A percentile compares a stretch with the other conserved stretches of the same genome.
Evolutionary conservation across 2,888 invertebrate genomes (phyloP).

Genomic region (Harmothoe impar): DNA sequence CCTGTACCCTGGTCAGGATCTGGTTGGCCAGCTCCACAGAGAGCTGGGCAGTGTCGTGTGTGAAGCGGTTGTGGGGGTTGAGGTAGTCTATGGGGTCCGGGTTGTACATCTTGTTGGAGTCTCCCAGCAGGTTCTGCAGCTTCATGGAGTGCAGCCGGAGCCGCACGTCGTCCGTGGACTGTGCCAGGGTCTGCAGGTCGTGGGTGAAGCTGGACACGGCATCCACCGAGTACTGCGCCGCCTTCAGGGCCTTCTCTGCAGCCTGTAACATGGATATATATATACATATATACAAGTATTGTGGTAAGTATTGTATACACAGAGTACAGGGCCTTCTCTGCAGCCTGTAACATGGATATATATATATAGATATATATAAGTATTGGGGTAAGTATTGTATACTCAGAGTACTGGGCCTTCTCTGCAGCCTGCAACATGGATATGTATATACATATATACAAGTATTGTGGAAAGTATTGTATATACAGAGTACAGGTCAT

Average conservation of each 20-base stretch:
- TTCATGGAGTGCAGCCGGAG: constrained; percentile 27
- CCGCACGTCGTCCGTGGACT: constrained; percentile 68
- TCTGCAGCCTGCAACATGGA: constrained; percentile 73
- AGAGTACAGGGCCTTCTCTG: constrained; percentile 76
- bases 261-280: constrained; percentile 71
- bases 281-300: too few relatives aligned
- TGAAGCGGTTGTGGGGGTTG: constrained; percentile 71
- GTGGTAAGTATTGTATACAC: too few relatives aligned
- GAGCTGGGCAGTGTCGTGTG: constrained; percentile 68
- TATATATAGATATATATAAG: too few relatives aligned
- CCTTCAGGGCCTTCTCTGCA: constrained; percentile 75
- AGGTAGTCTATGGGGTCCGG: constrained; percentile 73
- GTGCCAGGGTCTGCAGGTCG: constrained; percentile 70
- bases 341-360: constrained; percentile 71
- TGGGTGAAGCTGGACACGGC: constrained; percentile 70
- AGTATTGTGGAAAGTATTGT: too few relatives aligned
- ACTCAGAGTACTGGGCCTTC: constrained; percentile 75
- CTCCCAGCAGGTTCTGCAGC: constrained; percentile 66
- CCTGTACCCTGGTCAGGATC: constrained; percentile 66
- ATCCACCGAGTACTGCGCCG: constrained; percentile 73
- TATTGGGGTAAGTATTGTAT: too few relatives aligned
- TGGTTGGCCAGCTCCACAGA: constrained; percentile 68
- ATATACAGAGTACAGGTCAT: too few relatives aligned
- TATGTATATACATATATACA: too few relatives aligned
- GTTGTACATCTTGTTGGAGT: constrained; percentile 72